A percentile compares a stretch with the other conserved stretches of the same genome.
These are phyloP conservation scores for Columba janthina DNA, from an alignment of 2,113 vertebrate species.

Conservation along the genomic window DNA sequence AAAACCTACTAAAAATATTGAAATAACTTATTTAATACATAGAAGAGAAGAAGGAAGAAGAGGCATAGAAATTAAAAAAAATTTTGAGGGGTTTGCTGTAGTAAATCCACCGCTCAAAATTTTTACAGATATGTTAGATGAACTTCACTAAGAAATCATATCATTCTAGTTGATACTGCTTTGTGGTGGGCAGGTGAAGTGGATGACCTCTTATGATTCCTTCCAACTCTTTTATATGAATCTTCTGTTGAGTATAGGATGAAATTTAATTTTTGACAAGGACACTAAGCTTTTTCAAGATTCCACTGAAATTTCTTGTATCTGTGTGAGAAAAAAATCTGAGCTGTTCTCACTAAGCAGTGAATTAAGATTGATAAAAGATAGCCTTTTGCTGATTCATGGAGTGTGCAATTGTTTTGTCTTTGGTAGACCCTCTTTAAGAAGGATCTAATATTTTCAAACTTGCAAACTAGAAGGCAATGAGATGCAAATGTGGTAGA, in stretches of 20 bases:
- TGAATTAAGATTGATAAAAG: not conserved
- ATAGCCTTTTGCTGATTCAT: not conserved
- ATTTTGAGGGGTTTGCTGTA: fast-evolving
- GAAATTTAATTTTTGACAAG: not conserved
- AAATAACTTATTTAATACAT: not conserved
- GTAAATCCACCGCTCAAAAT: not conserved
- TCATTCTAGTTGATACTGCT: not conserved
- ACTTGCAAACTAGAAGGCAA: not conserved
- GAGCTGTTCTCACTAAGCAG: not conserved
- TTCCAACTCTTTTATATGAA: not conserved
- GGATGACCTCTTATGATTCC: not conserved
- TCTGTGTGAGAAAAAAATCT: not conserved
- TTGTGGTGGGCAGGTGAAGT: not conserved
- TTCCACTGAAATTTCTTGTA: not conserved
- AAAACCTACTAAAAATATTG: not conserved
- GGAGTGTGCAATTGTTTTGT: not conserved
- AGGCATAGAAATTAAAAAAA: not conserved
- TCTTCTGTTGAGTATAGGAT: not conserved
- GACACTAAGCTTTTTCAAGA: not conserved
- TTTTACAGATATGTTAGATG: not conserved
- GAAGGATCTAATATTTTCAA: not conserved
- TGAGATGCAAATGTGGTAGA: not conserved
- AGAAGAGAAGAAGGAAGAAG: not conserved
- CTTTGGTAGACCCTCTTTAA: not conserved
- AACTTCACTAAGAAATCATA: not conserved